Evolutionary conservation across 2,888 invertebrate genomes (phyloP).

Genomic region (Helobdella robusta): DNA sequence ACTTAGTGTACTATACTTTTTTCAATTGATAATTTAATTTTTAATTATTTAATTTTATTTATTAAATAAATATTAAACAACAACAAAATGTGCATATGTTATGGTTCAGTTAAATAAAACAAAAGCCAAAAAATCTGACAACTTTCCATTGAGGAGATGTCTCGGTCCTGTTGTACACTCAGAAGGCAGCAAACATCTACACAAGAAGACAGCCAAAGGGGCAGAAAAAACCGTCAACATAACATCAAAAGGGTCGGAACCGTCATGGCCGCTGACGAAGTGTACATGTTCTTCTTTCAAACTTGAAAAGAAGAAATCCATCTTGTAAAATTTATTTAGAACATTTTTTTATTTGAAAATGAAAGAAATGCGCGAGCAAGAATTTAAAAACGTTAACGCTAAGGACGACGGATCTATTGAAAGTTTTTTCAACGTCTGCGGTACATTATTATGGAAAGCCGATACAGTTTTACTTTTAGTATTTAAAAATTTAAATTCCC

Average conservation of each 20-base stretch:
- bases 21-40: no score
- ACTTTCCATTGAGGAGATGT: background rate
- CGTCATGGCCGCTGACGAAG: constrained; percentile 32
- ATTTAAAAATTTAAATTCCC: no score
- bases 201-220: constrained; percentile 25
- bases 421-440: background rate
- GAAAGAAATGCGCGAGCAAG: no score
- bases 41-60: no score
- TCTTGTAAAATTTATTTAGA: no score
- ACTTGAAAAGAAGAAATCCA: background rate
- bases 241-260: constrained; percentile 31
- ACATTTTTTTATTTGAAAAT: constrained; percentile 5
- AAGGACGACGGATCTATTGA: background rate
- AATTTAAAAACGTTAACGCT: no score
- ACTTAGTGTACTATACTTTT: background rate
- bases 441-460: background rate
- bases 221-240: constrained; percentile 22
- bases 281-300: constrained; percentile 28
- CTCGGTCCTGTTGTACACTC: constrained; percentile 3
- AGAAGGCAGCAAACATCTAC: background rate
- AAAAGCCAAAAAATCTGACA: background rate
- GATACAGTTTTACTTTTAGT: no score
- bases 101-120: background rate
- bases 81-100: no score
- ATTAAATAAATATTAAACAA: no score